Evolutionary conservation across 2,113 vertebrate species (phyloP), one percentile per base, ranked within the genome.

Genomic region (Onychostoma macrolepis): DNA sequence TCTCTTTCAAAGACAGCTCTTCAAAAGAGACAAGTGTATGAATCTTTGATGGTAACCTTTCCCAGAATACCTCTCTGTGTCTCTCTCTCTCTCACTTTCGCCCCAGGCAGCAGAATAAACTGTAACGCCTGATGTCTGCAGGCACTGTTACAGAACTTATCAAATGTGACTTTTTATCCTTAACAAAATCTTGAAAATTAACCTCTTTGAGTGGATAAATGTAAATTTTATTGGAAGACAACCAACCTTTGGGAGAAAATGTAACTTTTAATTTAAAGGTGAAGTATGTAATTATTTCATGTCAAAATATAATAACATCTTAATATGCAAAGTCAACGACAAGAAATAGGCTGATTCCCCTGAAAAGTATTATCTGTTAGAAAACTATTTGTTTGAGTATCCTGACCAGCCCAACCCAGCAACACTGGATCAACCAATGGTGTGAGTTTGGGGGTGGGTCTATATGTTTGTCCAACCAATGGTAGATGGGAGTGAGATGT

Each of bases 21-120:
- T 90, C 85, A 90, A 90, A 90, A 87, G 87, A 81, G 48, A 85
- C 8, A 13, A 79, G 82, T 85, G 83, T 82, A 86, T 86, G 83
- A 87, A 87, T 89, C 74, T 87, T 88, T 90, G 87, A 90, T 83
- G 82, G 79, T 90, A 88, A 89, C 89, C 89, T 90, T 90, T 90
- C 87, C 89, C 82, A 81, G 74, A 85, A 88, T 84, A 71, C 69
- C 76, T 76, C n/a, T 75, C 74, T 28, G 4, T 79, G 61, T 28
- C 67, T 50, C 19, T 86, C 38, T 84, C 53, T 53, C 26, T 86
- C 50, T 61, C 56, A 65, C 36, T 85, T 24, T 84, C 48, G 67
- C 65, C 38, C 48, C 50, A 4, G 53, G 56, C 78, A 80, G 15
- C 33, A 41, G 72, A 24, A 75, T 26, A 15, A 11, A 43, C 45